These are phyloP conservation scores for Thereva unica DNA, from an alignment of 2,888 invertebrate species.

Conservation along the genomic window DNA sequence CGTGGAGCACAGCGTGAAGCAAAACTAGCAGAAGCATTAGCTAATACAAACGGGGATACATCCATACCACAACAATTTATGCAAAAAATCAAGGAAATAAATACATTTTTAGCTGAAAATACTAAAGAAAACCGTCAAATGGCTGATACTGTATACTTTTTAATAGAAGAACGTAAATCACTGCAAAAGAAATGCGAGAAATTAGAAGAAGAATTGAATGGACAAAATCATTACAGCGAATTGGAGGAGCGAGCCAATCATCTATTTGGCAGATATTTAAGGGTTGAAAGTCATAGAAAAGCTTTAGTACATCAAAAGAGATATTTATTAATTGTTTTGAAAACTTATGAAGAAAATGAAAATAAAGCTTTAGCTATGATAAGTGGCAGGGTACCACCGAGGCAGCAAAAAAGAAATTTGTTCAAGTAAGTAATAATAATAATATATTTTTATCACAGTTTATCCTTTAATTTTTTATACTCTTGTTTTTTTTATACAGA, in stretches of 20 bases:
- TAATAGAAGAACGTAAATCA: slow-evolving; percentile 59
- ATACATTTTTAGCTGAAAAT: slow-evolving; percentile 59
- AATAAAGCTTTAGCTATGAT: slow-evolving; percentile 49
- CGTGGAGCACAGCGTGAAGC: slow-evolving; percentile 55
- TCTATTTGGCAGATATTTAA: slow-evolving; percentile 70
- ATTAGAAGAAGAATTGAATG: slow-evolving; percentile 51
- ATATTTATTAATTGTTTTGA: slow-evolving; percentile 73
- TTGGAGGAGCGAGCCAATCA: slow-evolving; percentile 62
- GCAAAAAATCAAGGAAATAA: slow-evolving; percentile 61
- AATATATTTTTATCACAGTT: neutral
- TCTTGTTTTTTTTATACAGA: slow-evolving; percentile 56
- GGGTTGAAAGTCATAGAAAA: slow-evolving; percentile 84
- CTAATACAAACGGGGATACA: slow-evolving; percentile 51
- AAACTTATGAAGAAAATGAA: slow-evolving; percentile 58
- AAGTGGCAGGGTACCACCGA: slow-evolving; percentile 44
- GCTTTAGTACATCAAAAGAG: slow-evolving; percentile 89
- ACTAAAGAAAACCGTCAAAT: slow-evolving; percentile 62
- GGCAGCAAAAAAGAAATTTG: slow-evolving; percentile 47
- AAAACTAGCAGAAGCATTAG: slow-evolving; percentile 54
- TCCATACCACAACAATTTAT: slow-evolving; percentile 56
- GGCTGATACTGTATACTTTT: slow-evolving; percentile 57
- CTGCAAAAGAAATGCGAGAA: slow-evolving; percentile 60
- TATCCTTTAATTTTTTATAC: slow-evolving; percentile 12
- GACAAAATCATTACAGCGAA: slow-evolving; percentile 43
- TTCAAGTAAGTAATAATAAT: slow-evolving; percentile 53